Conservation (phyloP, 1,140 invertebrate genomes). For the Pectinophora gossypiella region DNA sequence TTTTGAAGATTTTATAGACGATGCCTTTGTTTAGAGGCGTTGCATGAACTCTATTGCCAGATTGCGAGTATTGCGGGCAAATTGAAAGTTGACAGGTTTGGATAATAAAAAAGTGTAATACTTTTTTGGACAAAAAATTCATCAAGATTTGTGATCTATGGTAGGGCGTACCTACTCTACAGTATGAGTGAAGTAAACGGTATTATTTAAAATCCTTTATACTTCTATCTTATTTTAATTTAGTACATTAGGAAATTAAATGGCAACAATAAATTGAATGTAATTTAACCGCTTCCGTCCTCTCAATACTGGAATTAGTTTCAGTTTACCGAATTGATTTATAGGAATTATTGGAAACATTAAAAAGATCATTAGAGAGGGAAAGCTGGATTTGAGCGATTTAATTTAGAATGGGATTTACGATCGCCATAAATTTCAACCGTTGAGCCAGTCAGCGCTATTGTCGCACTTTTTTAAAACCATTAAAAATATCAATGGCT, state of each 20-base stretch:
- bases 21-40: constrained; percentile 21
- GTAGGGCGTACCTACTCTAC: no score
- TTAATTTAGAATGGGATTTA: constrained; percentile 69
- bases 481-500: constrained; percentile 72
- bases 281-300: no score
- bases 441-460: no score
- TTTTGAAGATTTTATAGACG: constrained; percentile 37
- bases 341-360: constrained; percentile 43
- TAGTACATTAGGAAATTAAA: no score
- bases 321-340: constrained; percentile 35
- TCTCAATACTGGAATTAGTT: background rate
- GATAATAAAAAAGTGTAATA: background rate
- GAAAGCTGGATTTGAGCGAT: constrained; percentile 56
- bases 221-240: no score
- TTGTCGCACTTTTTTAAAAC: constrained; percentile 68
- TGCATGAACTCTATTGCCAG: background rate
- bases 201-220: no score
- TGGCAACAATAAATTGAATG: no score
- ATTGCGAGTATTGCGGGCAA: background rate
- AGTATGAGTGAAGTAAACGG: no score
- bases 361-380: constrained; percentile 38
- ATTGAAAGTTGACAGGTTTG: background rate
- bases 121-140: no score
- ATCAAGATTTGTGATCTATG: no score
- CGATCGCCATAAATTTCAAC: constrained; percentile 65